phyloP scores from a whole-genome alignment of 2,797 vertebrate species.

The Glyptemys insculpta region DNA sequence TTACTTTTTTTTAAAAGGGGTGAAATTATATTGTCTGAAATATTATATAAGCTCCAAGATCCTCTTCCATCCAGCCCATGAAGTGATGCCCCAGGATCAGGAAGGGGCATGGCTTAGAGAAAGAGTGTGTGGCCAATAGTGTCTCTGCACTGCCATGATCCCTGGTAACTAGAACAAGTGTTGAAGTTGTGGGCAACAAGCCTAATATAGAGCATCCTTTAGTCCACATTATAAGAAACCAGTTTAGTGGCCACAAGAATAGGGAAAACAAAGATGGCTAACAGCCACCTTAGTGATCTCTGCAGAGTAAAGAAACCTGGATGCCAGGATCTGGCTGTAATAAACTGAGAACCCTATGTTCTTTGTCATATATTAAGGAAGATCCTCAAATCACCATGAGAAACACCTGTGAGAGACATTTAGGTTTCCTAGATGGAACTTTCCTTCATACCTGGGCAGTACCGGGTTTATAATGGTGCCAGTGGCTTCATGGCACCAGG shows the following conservation, averaged over 20 bases:
- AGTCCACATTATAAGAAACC: neutral
- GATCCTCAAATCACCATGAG: neutral
- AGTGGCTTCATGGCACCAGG: too few species aligned
- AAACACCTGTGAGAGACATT: neutral
- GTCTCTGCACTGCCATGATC: neutral
- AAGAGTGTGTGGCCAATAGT: neutral
- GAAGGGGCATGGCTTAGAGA: neutral
- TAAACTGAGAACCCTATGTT: neutral
- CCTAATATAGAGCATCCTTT: neutral
- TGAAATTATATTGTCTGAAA: conserved; percentile 20
- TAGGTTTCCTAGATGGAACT: neutral
- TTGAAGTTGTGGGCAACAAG: neutral
- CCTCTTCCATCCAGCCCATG: neutral
- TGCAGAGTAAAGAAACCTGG: neutral
- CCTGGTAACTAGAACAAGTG: neutral
- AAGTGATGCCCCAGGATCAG: neutral
- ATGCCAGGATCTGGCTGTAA: neutral
- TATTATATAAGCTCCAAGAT: neutral
- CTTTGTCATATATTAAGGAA: rapidly evolving
- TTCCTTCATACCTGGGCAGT: neutral
- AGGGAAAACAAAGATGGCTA: neutral
- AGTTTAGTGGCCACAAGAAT: neutral
- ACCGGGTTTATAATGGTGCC: too few species aligned
- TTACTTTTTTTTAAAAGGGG: conserved; percentile 37
- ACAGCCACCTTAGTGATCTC: neutral